phyloP scores from a whole-genome alignment of 2,888 invertebrate species.

The Thera britannica region DNA sequence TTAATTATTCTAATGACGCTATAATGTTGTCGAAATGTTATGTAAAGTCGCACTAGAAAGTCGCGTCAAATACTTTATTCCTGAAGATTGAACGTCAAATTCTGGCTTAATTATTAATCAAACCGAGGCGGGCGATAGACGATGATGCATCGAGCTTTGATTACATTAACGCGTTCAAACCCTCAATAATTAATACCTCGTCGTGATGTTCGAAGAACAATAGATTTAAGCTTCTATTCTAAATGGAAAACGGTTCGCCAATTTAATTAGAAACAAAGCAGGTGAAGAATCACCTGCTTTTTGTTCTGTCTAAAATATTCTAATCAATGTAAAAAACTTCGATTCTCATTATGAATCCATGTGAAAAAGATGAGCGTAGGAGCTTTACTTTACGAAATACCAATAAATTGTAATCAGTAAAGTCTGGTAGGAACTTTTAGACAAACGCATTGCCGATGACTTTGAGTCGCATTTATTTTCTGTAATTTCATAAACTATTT shows the following conservation, averaged over 20 bases:
- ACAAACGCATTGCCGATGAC: too few species aligned
- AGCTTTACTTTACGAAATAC: too few species aligned
- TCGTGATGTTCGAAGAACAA: conserved; percentile 69
- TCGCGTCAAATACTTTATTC: conserved; percentile 21
- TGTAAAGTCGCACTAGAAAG: conserved; percentile 6
- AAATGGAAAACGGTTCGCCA: conserved; percentile 54
- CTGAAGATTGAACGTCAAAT: conserved; percentile 32
- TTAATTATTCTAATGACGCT: background rate
- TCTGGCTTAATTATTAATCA: conserved; percentile 71
- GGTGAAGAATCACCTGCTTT: conserved; percentile 38
- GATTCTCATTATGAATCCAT: background rate
- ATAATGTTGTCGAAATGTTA: background rate
- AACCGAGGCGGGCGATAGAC: conserved; percentile 81
- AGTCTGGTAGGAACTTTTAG: too few species aligned
- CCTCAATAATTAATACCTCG: conserved; percentile 79
- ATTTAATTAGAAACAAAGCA: conserved; percentile 39
- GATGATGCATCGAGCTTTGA: conserved; percentile 84
- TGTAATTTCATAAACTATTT: conserved; percentile 3
- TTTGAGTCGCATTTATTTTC: background rate
- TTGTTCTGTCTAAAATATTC: background rate
- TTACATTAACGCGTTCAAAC: conserved; percentile 80
- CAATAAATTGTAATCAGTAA: too few species aligned
- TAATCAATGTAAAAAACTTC: conserved; percentile 7
- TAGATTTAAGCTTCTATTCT: conserved; percentile 55
- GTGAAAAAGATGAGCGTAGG: too few species aligned